phyloP scores from a whole-genome alignment of 2,113 vertebrate genomes.

The Grallaria varia region DNA sequence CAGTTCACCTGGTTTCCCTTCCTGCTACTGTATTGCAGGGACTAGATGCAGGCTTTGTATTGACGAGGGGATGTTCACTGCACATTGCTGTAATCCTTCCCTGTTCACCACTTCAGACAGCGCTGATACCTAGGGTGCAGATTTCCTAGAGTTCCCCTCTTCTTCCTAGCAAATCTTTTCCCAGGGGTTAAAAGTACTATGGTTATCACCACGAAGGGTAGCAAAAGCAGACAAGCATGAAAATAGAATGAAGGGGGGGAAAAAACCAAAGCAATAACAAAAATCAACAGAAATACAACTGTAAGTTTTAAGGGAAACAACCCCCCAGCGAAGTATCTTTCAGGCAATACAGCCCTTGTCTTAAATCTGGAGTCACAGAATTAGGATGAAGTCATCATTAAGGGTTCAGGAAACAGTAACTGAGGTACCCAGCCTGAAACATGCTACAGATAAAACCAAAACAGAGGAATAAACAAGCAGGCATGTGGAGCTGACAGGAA shows the following conservation, averaged over 20 bases:
- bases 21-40: not conserved
- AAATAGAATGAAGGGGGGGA: not conserved
- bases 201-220: not conserved
- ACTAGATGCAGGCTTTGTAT: not conserved
- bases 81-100: not conserved
- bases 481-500: not conserved
- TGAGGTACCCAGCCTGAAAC: not conserved
- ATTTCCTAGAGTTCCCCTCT: not conserved
- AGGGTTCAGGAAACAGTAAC: not conserved
- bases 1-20: constrained; percentile 9
- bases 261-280: not conserved
- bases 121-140: not conserved
- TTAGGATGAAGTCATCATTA: not conserved
- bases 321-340: not conserved
- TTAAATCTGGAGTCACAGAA: not conserved
- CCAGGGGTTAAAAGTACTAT: not conserved
- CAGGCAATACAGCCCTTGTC: not conserved
- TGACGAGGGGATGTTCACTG: not conserved
- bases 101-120: not conserved
- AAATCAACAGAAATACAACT: not conserved
- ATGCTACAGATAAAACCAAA: not conserved
- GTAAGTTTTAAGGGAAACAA: not conserved
- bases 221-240: not conserved
- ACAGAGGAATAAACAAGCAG: not conserved
- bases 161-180: not conserved